Evolutionary conservation across 2,888 invertebrate species (phyloP), one percentile per base, ranked within the genome.

Genomic region (Cantharis rufa): DNA sequence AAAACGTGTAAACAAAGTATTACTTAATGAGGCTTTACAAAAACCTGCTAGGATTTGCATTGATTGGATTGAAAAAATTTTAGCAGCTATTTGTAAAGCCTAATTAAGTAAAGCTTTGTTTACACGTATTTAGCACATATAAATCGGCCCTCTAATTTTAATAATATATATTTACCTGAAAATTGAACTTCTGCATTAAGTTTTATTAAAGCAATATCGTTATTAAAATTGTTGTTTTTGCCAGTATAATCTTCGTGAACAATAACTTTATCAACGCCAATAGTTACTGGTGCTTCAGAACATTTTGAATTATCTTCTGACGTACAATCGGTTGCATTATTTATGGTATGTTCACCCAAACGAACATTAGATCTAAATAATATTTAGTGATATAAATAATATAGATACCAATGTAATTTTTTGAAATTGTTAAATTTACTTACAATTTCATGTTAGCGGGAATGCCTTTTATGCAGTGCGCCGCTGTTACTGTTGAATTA

Each of bases 161-260:
- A n/a, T n/a, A n/a, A n/a, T n/a, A n/a, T 21, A 5, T 21, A 24
- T 24, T 24, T 24, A 24, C 91, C 90, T 71, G 90, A 91, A 82
- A 89, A 92, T 3, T 83, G 79, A 0, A 92, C 91, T 24, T 90
- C 87, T 1, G 85, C 84, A 0, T 88, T 82, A 13, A 95, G 87
- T 71, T 94, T 90, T 48, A 95, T 83, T 13, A 95, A 87, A 0
- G 94, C 95, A 62, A 95, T 93, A 84, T 95, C 95, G 84, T 94
- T 66, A 9, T n/a, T 7, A 13, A 10, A n/a, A n/a, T 13, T 66
- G 1, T 4, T 13, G 4, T 18, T 9, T 13, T n/a, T 21, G n/a
- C 48, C 48, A n/a, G 2, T n/a, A 48, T 66, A 66, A n/a, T n/a
- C 21, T 10, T 66, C 13, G 10, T 66, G 64, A 66, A 66, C n/a